phyloP scores from a whole-genome alignment of 2,888 invertebrate species.

The Troilus luridus region DNA sequence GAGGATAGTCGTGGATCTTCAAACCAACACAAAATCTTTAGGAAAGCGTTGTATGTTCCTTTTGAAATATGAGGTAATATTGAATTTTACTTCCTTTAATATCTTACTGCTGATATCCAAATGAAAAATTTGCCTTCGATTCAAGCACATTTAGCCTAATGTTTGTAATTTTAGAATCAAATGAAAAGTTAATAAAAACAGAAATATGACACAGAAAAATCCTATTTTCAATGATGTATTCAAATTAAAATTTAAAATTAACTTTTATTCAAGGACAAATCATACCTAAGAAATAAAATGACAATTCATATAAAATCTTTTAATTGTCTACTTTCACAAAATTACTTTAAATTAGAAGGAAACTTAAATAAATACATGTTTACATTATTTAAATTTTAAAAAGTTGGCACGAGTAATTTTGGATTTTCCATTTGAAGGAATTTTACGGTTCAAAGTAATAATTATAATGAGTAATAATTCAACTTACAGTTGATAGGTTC shows the following conservation, averaged over 20 bases:
- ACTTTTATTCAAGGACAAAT: too few relatives aligned
- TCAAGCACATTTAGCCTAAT: not conserved
- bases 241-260: not conserved
- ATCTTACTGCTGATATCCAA: not conserved
- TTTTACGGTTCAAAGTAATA: too few relatives aligned
- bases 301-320: too few relatives aligned
- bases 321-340: too few relatives aligned
- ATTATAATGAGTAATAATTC: too few relatives aligned
- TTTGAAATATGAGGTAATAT: conserved; percentile 66
- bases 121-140: not conserved
- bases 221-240: not conserved
- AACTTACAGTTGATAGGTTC: too few relatives aligned
- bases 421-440: too few relatives aligned
- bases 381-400: too few relatives aligned
- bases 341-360: not conserved
- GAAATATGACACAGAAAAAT: not conserved
- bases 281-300: too few relatives aligned
- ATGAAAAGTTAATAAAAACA: not conserved
- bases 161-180: not conserved
- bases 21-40: conserved; percentile 69
- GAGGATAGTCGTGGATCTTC: conserved; percentile 68
- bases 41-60: conserved; percentile 67
- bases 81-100: not conserved
- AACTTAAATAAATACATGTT: not conserved
- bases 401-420: too few relatives aligned